Evolutionary conservation across 2,888 invertebrate species (phyloP), one percentile per base, ranked within the genome.

Genomic region (Argyresthia albistria): DNA sequence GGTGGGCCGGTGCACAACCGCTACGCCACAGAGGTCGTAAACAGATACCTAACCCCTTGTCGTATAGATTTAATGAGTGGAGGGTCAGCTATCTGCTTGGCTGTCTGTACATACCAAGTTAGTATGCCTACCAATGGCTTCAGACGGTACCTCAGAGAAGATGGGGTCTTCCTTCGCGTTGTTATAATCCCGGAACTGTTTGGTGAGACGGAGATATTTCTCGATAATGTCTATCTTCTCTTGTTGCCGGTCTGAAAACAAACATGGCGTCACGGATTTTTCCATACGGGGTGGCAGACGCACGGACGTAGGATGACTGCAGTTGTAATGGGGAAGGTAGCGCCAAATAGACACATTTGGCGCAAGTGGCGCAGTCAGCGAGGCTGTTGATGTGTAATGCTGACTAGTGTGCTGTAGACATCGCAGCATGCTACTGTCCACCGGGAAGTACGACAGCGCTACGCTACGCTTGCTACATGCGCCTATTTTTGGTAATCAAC

Each of bases 391-490:
- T n/a, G n/a, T n/a, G n/a, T n/a, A n/a, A 4, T 4, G 62, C 81
- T 79, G 6, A 83, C 84, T 81, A 0, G 83, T 83, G 65, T 97
- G 96, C 52, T 87, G 81, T 43, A 98, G 89, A 69, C 98, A 98
- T n/a, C 87, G 81, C 49, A 98, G 83, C 35, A 96, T 95, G 36
- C 90, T 84, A 35, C 89, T 78, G 81, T 98, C 98, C 0, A 97
- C 95, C 0, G 98, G 97, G 86, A 99, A 98, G 80, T 93, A 97
- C 0, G 96, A 97, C 57, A 97, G 94, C 0, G 98, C 99, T n/a
- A n/a, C n/a, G n/a, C n/a, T n/a, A n/a, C n/a, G n/a, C n/a, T n/a
- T n/a, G n/a, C n/a, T n/a, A n/a, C n/a, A n/a, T 12, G 98, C 99
- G 0, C 99, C 99, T 73, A 98, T 99, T 67, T 88, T 87, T 94